Conservation (phyloP, 2,888 invertebrate genomes). For the Dasysyrphus albostriatus region DNA sequence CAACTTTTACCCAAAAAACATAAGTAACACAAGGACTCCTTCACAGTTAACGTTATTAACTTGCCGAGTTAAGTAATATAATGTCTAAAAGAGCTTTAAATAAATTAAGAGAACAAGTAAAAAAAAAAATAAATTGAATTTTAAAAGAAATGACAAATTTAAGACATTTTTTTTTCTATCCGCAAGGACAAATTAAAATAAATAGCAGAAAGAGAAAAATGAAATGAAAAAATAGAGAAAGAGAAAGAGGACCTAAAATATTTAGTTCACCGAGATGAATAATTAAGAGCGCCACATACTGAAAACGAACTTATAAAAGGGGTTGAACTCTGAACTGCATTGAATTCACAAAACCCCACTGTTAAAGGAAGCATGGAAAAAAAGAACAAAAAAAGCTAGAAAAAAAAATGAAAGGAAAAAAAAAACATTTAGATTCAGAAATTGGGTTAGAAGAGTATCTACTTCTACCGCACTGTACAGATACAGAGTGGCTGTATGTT, state of each 20-base stretch:
- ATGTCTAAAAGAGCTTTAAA: background rate
- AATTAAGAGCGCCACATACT: constrained; percentile 64
- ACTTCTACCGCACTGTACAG: constrained; percentile 70
- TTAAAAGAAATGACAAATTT: constrained; percentile 9
- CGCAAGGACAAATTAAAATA: constrained; percentile 15
- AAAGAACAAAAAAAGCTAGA: constrained; percentile 32
- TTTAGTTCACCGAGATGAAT: constrained; percentile 56
- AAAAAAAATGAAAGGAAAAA: background rate
- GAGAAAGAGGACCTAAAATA: constrained; percentile 22
- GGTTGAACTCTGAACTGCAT: constrained; percentile 76
- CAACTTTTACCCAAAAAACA: constrained; percentile 7
- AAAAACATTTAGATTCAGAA: constrained; percentile 60
- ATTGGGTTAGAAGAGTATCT: constrained; percentile 76
- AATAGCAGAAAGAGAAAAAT: background rate
- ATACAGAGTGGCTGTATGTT: constrained; percentile 54
- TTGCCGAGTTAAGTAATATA: constrained; percentile 20
- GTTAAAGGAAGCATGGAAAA: constrained; percentile 29
- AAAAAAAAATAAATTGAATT: background rate
- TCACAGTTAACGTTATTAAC: constrained; percentile 28
- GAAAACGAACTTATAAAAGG: constrained; percentile 60
- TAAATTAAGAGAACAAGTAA: constrained; percentile 12
- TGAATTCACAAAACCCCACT: constrained; percentile 64
- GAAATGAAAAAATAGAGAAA: constrained; percentile 1
- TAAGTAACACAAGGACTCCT: constrained; percentile 1
- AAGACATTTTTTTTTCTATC: constrained; percentile 4